phyloP scores from a whole-genome alignment of 2,888 invertebrate genomes.

The Cerceris rybyensis region DNA sequence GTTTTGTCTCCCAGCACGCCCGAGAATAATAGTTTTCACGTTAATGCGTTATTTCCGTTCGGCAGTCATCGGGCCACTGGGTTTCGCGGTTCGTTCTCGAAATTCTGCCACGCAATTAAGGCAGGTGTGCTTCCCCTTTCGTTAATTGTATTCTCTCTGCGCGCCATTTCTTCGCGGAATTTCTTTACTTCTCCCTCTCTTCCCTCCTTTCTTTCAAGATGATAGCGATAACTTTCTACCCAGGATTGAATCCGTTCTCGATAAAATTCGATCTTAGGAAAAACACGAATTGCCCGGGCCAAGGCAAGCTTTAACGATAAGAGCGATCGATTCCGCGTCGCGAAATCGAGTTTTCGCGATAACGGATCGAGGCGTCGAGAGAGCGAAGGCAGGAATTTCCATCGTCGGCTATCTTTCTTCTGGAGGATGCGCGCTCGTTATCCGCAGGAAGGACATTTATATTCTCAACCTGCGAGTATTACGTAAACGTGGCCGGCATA shows the following conservation, averaged over 20 bases:
- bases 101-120: neutral
- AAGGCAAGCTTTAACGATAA: too few relatives aligned
- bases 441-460: conserved; percentile 47
- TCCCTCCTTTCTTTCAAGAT: too few relatives aligned
- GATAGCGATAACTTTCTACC: too few relatives aligned
- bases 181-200: too few relatives aligned
- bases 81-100: neutral
- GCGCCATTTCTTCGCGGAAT: too few relatives aligned
- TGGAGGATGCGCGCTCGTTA: conserved; percentile 7
- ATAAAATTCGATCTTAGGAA: too few relatives aligned
- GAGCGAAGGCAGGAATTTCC: neutral
- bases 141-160: too few relatives aligned
- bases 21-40: conserved; percentile 40
- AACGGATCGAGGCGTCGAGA: neutral
- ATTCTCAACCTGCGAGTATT: conserved; percentile 43
- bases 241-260: too few relatives aligned
- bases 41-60: conserved; percentile 59
- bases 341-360: neutral
- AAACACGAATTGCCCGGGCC: too few relatives aligned
- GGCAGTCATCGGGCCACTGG: conserved; percentile 14
- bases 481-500: conserved; percentile 54
- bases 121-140: neutral
- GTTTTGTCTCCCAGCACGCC: conserved; percentile 32
- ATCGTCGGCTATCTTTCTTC: conserved; percentile 4
- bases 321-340: too few relatives aligned